A percentile compares a stretch with the other conserved stretches of the same genome.
phyloP scores from a whole-genome alignment of 1,140 invertebrate species.

The Oryctes rhinoceros region DNA sequence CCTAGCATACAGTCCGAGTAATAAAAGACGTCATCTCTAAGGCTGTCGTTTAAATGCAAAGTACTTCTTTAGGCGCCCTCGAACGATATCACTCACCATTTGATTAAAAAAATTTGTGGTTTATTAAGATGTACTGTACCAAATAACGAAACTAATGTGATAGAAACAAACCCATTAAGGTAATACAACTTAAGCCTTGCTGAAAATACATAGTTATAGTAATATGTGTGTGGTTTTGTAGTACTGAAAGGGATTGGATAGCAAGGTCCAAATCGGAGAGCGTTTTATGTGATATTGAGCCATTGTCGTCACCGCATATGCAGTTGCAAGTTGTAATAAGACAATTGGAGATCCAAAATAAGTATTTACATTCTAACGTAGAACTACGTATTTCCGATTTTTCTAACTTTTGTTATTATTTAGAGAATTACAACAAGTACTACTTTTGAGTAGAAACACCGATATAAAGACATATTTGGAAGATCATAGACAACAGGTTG shows the following conservation, averaged over 20 bases:
- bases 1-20: too few species aligned
- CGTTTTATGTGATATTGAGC: conserved; percentile 44
- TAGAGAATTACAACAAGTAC: conserved; percentile 56
- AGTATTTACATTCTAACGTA: conserved; percentile 56
- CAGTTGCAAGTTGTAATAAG: conserved; percentile 70
- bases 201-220: background rate
- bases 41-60: background rate
- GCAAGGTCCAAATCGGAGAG: background rate
- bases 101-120: conserved; percentile 58
- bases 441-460: conserved; percentile 50
- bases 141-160: conserved; percentile 44
- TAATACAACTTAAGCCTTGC: background rate
- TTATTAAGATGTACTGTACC: conserved; percentile 48
- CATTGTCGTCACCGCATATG: conserved; percentile 56
- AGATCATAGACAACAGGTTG: conserved; percentile 64
- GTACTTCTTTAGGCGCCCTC: conserved; percentile 54
- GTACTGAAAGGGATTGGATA: conserved; percentile 34
- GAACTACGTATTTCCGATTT: conserved; percentile 5
- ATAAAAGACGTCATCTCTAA: background rate
- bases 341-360: conserved; percentile 70
- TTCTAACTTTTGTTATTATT: conserved; percentile 42
- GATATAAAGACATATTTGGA: conserved; percentile 64
- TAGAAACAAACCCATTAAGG: conserved; percentile 30
- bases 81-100: conserved; percentile 55
- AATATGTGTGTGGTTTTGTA: background rate